Base-by-base conservation (phyloP, 2,888 invertebrate species). In the Conchocele bisecta region DNA sequence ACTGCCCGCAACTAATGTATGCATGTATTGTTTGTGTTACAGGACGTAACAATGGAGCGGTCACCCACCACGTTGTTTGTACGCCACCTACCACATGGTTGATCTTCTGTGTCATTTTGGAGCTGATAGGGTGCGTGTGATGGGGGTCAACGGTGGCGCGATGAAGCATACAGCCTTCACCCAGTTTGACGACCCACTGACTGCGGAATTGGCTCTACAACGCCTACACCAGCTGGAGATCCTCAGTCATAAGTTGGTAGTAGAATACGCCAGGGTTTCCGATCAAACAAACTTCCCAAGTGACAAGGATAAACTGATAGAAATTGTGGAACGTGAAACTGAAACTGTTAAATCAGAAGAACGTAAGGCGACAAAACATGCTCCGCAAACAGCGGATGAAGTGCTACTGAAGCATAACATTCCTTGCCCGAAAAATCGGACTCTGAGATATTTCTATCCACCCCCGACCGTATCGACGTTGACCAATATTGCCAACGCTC, bases 191-290 rank as follows among this genome's bases (percentile, higher is more conserved):
- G 93, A 92, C n/a, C 91, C 93, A 64, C 93, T 94, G 85, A 92
- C 93, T 72, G 95, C 96, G 0, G 93, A 93, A 17, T 58, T 75
- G 73, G 95, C 95, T 20, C 90, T 96, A 54, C 86, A 92, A 33
- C 92, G 94, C 35, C 92, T 96, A 11, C 96, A 96, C 91, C 96
- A 96, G 90, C 92, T 95, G 42, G 94, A 94, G 89, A 92, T 96
- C 58, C 93, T 94, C 46, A 94, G 94, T 46, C 93, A 93, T 75
- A 92, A 93, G 74, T 90, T 96, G 26, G 93, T 94, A 4, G 95
- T 95, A 0, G 95, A 96, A 91, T 96, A 94, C 92, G 94, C 95
- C 1, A 86, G 82, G 57, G 56, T 60, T 48, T 64, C 83, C 9
- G 77, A 89, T 39, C 86, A 75, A 28, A 72, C 71, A 48, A 24